A percentile compares a stretch with the other conserved stretches of the same genome.
phyloP scores from a whole-genome alignment of 2,113 vertebrate genomes.

The Cyphotilapia sp. region DNA sequence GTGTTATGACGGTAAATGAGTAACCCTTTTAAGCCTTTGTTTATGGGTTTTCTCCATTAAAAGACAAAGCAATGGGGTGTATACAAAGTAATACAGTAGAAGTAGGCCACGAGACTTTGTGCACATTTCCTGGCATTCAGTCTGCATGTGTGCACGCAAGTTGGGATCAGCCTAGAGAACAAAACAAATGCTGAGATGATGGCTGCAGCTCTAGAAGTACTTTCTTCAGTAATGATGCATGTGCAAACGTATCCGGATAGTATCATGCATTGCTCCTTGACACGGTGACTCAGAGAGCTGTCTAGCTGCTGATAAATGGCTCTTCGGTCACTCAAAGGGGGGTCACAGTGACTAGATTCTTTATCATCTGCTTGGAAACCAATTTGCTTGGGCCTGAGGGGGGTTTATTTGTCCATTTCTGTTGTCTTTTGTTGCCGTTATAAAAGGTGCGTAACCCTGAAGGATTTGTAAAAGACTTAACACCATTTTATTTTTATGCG shows the following conservation, averaged over 20 bases:
- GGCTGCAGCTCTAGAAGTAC: not conserved
- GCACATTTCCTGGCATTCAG: conserved; percentile 24
- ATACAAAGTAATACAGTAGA: not conserved
- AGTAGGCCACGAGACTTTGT: conserved; percentile 7
- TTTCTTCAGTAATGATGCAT: not conserved
- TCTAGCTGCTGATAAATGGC: not conserved
- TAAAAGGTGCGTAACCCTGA: accelerated
- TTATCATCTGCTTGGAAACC: not conserved
- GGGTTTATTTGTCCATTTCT: not conserved
- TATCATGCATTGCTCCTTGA: not conserved
- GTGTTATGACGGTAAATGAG: not conserved
- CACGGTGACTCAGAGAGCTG: not conserved
- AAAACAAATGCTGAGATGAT: not conserved
- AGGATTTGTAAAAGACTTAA: not conserved
- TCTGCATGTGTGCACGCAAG: not conserved
- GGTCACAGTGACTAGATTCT: not conserved
- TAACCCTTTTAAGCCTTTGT: conserved; percentile 14
- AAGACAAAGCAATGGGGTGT: not conserved
- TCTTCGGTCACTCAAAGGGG: not conserved
- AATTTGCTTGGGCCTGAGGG: not conserved
- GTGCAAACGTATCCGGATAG: not conserved
- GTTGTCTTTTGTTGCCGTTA: not conserved
- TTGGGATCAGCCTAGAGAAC: not conserved
- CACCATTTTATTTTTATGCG: not conserved
- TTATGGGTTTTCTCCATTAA: not conserved